A percentile compares a stretch with the other conserved stretches of the same genome.
phyloP scores from a whole-genome alignment of 2,888 invertebrate species.

The Latrodectus elegans region DNA sequence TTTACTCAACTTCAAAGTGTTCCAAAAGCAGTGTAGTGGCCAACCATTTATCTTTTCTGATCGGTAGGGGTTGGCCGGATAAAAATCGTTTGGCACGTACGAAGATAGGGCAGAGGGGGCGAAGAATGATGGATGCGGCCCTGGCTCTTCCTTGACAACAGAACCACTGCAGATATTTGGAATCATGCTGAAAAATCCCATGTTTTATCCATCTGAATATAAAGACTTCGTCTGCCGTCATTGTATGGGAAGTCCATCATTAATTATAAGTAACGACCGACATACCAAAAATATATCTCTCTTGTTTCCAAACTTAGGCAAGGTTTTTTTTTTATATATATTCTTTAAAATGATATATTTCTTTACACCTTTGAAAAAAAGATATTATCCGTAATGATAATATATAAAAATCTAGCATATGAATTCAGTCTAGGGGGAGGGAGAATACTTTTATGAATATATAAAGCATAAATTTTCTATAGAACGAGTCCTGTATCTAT shows the following conservation, averaged over 20 bases:
- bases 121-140: constrained; percentile 60
- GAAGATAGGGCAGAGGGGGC: constrained; percentile 23
- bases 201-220: constrained; percentile 23
- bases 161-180: background rate
- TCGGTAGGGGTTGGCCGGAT: constrained; percentile 34
- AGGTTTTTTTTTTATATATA: background rate
- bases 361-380: too few species aligned
- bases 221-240: constrained; percentile 42
- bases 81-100: constrained; percentile 63
- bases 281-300: background rate
- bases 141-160: constrained; percentile 39
- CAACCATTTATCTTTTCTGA: constrained; percentile 57
- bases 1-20: constrained; percentile 43
- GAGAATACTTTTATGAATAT: too few species aligned
- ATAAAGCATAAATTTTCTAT: too few species aligned
- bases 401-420: too few species aligned
- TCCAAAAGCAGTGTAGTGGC: constrained; percentile 14
- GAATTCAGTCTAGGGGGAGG: too few species aligned
- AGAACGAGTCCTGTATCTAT: too few species aligned
- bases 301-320: background rate
- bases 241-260: constrained; percentile 15
- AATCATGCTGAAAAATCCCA: background rate
- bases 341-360: too few species aligned
- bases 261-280: constrained; percentile 37
- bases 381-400: too few species aligned